Conservation (phyloP, 1,140 invertebrate genomes). For the Physella acuta region DNA sequence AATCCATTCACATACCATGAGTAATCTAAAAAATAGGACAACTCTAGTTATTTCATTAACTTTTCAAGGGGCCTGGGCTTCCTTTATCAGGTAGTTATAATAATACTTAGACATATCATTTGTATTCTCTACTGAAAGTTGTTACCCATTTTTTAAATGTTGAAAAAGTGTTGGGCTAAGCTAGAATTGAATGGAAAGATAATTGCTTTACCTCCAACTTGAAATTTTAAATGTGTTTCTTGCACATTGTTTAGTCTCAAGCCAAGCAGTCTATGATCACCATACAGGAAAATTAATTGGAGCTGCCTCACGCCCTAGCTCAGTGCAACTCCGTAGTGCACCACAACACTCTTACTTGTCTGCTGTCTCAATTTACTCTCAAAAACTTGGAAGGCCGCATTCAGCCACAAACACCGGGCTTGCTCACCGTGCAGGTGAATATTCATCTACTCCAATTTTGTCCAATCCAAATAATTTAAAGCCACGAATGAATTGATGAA, state of each 20-base stretch:
- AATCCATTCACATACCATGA: no score
- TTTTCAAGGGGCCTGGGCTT: no score
- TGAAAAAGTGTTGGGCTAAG: no score
- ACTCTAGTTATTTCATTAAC: no score
- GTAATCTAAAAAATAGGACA: no score
- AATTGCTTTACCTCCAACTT: no score
- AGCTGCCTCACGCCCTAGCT: conserved; percentile 1
- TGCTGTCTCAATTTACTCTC: conserved; percentile 53
- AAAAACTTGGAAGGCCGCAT: conserved; percentile 45
- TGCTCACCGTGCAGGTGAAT: not conserved
- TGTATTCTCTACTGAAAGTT: no score
- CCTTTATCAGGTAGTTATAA: no score
- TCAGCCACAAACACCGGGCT: conserved; percentile 34
- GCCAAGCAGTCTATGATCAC: not conserved
- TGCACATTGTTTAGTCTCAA: not conserved
- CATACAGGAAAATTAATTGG: not conserved
- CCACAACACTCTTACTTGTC: conserved; percentile 39
- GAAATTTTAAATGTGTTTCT: no score
- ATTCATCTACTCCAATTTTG: not conserved
- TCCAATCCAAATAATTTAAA: not conserved
- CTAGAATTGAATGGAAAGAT: no score
- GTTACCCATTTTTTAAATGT: no score
- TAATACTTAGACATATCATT: no score
- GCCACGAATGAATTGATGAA: not conserved
- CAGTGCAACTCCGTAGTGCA: not conserved